Conservation (phyloP, 23 tunicate genomes). For the Botrylloides violaceus region DNA sequence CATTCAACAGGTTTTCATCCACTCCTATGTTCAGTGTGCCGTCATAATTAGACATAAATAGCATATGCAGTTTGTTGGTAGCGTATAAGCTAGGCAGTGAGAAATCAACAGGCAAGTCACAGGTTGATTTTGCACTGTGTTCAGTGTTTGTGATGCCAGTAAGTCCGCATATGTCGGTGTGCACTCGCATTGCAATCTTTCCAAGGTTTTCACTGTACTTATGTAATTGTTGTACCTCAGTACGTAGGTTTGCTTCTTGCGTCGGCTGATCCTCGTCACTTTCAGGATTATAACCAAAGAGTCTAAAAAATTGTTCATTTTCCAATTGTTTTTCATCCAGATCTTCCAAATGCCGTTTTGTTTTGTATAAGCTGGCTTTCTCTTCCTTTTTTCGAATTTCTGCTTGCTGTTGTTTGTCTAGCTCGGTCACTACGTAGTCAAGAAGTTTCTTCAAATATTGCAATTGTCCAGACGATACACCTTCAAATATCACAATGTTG, state of each 20-base stretch:
- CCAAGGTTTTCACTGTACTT: neutral
- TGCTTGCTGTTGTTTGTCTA: neutral
- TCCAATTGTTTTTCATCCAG: slow-evolving; percentile 44
- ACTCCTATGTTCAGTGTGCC: neutral
- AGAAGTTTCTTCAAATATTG: neutral
- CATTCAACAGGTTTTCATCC: neutral
- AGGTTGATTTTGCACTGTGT: neutral
- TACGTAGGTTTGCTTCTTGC: neutral
- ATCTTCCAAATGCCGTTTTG: slow-evolving; percentile 28
- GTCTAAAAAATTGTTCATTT: slow-evolving; percentile 33
- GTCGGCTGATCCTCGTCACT: neutral
- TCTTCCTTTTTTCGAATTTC: slow-evolving; percentile 25
- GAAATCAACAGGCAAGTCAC: neutral
- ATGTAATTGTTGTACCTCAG: neutral
- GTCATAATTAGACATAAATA: neutral
- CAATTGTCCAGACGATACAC: slow-evolving; percentile 4
- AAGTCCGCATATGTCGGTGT: neutral
- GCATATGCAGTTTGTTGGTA: neutral
- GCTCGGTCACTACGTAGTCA: neutral
- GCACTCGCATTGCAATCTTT: neutral
- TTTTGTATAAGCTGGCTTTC: slow-evolving; percentile 51
- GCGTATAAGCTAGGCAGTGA: neutral
- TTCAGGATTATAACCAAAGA: slow-evolving; percentile 29
- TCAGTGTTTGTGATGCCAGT: neutral
- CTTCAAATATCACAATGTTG: slow-evolving; percentile 16